Conservation (phyloP, 2,888 invertebrate species). For the Drosophila siamana region DNA sequence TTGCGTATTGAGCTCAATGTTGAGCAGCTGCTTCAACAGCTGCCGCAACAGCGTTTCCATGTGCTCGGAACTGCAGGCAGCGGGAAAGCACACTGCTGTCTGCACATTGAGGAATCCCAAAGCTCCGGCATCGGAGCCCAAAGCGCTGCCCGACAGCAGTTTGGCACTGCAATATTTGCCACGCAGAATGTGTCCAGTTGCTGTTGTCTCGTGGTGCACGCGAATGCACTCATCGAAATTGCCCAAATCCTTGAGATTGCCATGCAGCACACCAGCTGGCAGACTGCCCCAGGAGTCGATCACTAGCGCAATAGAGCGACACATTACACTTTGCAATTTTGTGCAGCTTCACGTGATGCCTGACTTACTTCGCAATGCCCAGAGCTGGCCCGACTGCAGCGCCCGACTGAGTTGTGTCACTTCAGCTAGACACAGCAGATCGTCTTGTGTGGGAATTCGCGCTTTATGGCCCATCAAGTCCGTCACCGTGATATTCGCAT, state of each 20-base stretch:
- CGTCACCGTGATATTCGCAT: conserved; percentile 39
- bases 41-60: conserved; percentile 47
- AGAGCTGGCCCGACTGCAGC: conserved; percentile 12
- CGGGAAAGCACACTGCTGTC: conserved; percentile 72
- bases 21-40: conserved; percentile 43
- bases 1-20: conserved; percentile 13
- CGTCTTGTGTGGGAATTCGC: conserved; percentile 21
- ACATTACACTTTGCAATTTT: not conserved
- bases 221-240: conserved; percentile 85
- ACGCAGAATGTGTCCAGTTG: conserved; percentile 13
- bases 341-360: not conserved
- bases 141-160: conserved; percentile 8
- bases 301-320: conserved; percentile 67
- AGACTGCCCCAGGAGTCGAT: conserved; percentile 85
- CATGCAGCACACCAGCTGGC: conserved; percentile 83
- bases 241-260: conserved; percentile 83
- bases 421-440: conserved; percentile 46
- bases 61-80: conserved; percentile 50
- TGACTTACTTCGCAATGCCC: conserved; percentile 43
- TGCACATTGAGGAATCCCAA: not conserved
- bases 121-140: not conserved
- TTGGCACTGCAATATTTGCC: conserved; percentile 57
- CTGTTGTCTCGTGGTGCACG: conserved; percentile 12
- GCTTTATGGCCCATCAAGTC: conserved; percentile 12
- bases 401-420: conserved; percentile 20